Evolutionary conservation across 2,113 vertebrate species (phyloP).

Genomic region (Meles meles): DNA sequence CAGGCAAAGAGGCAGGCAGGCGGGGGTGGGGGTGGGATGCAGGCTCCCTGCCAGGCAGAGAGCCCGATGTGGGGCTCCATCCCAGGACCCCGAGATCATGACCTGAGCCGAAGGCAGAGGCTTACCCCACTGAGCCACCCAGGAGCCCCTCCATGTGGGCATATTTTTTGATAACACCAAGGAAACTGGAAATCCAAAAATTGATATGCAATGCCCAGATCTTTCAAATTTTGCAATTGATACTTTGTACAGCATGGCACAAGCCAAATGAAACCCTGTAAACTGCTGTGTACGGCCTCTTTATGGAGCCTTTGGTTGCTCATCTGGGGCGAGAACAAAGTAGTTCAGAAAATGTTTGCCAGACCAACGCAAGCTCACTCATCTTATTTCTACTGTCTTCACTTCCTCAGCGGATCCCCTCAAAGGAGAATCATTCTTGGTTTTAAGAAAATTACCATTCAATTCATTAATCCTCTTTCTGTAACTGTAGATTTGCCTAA

Average conservation of each 20-base stretch:
- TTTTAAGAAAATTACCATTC: neutral
- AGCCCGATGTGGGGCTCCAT: fast-evolving
- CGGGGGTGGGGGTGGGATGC: too few relatives aligned
- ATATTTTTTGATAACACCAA: neutral
- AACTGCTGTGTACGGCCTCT: neutral
- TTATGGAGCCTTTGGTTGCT: neutral
- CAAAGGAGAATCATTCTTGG: neutral
- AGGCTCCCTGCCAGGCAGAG: too few relatives aligned
- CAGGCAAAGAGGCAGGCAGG: too few relatives aligned
- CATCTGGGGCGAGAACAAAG: neutral
- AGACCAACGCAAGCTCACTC: neutral
- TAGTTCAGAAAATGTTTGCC: neutral
- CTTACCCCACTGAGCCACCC: too few relatives aligned
- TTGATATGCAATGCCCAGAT: neutral
- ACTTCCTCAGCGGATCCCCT: neutral
- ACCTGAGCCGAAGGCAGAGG: too few relatives aligned
- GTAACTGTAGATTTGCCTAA: neutral
- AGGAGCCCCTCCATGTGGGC: too few relatives aligned
- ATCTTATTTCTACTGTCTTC: neutral
- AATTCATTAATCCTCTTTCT: neutral
- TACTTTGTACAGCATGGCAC: neutral
- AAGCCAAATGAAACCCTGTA: neutral
- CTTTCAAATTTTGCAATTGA: neutral
- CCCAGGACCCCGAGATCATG: too few relatives aligned
- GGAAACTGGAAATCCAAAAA: neutral